These are phyloP conservation scores for Chiroxiphia lanceolata DNA, from an alignment of 2,797 vertebrate species.

Conservation along the genomic window DNA sequence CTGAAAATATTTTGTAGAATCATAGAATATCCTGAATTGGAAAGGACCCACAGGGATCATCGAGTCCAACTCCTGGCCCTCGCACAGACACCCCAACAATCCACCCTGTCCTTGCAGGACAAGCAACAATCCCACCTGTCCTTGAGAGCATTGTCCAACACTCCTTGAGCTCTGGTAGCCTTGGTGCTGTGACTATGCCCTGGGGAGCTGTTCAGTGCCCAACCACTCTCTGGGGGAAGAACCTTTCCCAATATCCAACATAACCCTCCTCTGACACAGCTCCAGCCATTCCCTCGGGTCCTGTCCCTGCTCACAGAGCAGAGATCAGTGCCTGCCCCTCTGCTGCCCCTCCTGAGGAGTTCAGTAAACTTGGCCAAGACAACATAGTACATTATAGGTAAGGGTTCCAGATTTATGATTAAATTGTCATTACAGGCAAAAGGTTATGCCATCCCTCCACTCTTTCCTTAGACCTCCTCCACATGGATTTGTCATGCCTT, in stretches of 20 bases:
- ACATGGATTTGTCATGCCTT: constrained; percentile 15
- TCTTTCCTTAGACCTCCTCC: not conserved
- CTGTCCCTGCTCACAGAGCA: not conserved
- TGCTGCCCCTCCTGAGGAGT: not conserved
- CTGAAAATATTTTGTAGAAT: not conserved
- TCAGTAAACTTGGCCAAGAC: not conserved
- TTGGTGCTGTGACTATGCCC: not conserved
- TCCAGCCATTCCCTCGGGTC: fast-evolving
- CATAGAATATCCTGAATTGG: not conserved
- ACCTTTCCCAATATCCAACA: fast-evolving
- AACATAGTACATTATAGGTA: not conserved
- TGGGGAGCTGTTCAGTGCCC: not conserved
- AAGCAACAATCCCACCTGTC: no score
- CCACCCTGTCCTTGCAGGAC: no score
- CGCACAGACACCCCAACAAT: not conserved
- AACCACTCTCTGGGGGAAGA: not conserved
- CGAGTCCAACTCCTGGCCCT: fast-evolving
- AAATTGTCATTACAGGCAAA: not conserved
- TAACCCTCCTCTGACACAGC: not conserved
- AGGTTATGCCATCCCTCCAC: not conserved
- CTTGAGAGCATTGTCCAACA: fast-evolving
- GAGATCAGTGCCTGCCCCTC: not conserved
- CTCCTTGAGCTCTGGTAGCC: not conserved
- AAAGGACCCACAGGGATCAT: not conserved
- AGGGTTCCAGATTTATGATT: not conserved